Evolutionary conservation across 2,888 invertebrate species (phyloP), one percentile per base, ranked within the genome.

Genomic region (Mellilla xanthometata): DNA sequence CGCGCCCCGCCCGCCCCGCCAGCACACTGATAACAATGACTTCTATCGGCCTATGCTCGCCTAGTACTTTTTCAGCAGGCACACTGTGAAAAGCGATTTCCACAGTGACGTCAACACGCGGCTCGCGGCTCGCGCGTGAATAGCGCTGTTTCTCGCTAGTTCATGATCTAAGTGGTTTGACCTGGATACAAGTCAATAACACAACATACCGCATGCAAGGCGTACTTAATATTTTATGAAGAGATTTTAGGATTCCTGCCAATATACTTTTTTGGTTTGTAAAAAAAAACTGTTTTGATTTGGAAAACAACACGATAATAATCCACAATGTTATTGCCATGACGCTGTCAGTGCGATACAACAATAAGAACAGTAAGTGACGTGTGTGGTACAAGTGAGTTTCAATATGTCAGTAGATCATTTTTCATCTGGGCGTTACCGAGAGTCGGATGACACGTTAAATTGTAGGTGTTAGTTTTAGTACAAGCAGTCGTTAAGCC

Each of bases 61-160:
- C 87, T 87, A 74, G 87, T 87, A 86, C 78, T 73, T 76, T 85
- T 86, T 86, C 86, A 87, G 84, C 68, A 69, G 65, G 49, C 49
- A 60, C 66, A 59, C 56, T 44, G 72, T 74, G 75, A 72, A 80
- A 80, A 81, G 65, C 62, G 60, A 53, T 77, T 84, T 85, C 80
- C 79, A 74, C 65, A 30, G 49, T 57, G 60, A 72, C 72, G 69
- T 75, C 60, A 61, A 39, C 32, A 6, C 15, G 3, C 15, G 15
- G 4, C 6, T 19, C 6, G 6, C 15, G 6, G 15, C 6, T 19
- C 15, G 3, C 15, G 3, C 15, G 27, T 5, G 33, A 47, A 30
- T 33, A 48, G 38, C 32, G 7, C 19, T 28, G 11, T 31, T 38
- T 10, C 11, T 28, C 5, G 12, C 23, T 5, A 28, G 5, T 47